These are phyloP conservation scores for Naja naja DNA, from an alignment of 2,113 vertebrate species.

Conservation along the genomic window DNA sequence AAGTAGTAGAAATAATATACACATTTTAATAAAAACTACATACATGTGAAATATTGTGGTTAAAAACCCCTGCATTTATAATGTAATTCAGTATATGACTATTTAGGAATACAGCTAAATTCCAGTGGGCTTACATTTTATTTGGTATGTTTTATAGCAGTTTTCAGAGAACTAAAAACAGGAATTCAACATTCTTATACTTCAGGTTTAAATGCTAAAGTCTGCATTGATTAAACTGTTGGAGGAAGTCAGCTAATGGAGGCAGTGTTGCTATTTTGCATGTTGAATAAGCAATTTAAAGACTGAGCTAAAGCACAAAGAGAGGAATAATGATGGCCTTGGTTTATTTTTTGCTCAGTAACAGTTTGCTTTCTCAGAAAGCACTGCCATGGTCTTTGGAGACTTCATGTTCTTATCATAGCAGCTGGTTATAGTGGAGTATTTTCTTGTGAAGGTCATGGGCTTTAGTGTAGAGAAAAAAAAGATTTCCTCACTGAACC, in stretches of 20 bases:
- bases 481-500: conserved; percentile 44
- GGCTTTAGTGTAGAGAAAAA: conserved; percentile 43
- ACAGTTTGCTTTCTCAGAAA: conserved; percentile 65
- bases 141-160: neutral
- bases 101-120: neutral
- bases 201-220: conserved; percentile 58
- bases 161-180: conserved; percentile 35
- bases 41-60: neutral
- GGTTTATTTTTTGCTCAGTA: conserved; percentile 69
- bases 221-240: conserved; percentile 65
- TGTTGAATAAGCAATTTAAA: conserved; percentile 64
- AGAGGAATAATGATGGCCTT: conserved; percentile 72
- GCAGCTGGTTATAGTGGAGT: conserved; percentile 47
- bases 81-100: neutral
- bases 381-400: conserved; percentile 55
- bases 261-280: conserved; percentile 66
- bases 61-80: neutral
- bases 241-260: conserved; percentile 60
- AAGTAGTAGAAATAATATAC: neutral
- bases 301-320: conserved; percentile 65
- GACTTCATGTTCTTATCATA: conserved; percentile 62
- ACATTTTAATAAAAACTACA: neutral
- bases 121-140: neutral
- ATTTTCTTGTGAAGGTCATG: conserved; percentile 65
- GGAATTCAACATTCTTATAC: conserved; percentile 61